Evolutionary conservation across 2,888 invertebrate genomes (phyloP), one percentile per base, ranked within the genome.

Genomic region (Calameuta idolon): DNA sequence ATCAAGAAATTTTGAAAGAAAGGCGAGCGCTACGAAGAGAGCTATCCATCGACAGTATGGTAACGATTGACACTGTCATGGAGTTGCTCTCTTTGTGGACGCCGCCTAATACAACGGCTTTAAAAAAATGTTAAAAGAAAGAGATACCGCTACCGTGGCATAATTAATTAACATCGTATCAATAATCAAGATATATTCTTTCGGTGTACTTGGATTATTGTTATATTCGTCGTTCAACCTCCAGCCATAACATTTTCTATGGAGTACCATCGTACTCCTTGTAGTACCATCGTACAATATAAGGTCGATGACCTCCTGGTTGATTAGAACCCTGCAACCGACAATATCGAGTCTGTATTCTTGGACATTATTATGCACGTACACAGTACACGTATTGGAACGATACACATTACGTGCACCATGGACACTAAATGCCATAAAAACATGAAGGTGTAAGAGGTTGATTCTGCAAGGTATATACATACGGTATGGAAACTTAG

Each of bases 21-120:
- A 86, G 87, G 90, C 90, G 88, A 80, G 85, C 85, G 90, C 91
- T 89, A 96, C 97, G 95, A 98, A 98, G 98, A 98, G 98, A 98
- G 98, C 98, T 97, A 98, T 98, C 98, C 98, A 97, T 98, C 97
- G 98, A 98, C 98, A 98, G 98, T 98, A 97, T 95, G 96, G 96
- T 93, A 94, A 93, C 93, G 83, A 93, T 94, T 95, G 95, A 95
- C 95, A 98, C 98, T 98, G 98, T 98, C 98, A 98, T 98, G 98
- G 98, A 98, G 97, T 98, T 98, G 98, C 98, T 98, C 98, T 98
- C 98, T 98, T 98, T 98, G 98, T 97, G 96, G 96, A 95, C 95
- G 95, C 94, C 95, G 95, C 94, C 93, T 93, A 93, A 92, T 92
- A 92, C 95, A 90, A 87, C 94, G 76, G 73, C 69, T 34, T 69